Conservation (phyloP, 1,140 invertebrate genomes). For the Melanaphis sacchari region DNA sequence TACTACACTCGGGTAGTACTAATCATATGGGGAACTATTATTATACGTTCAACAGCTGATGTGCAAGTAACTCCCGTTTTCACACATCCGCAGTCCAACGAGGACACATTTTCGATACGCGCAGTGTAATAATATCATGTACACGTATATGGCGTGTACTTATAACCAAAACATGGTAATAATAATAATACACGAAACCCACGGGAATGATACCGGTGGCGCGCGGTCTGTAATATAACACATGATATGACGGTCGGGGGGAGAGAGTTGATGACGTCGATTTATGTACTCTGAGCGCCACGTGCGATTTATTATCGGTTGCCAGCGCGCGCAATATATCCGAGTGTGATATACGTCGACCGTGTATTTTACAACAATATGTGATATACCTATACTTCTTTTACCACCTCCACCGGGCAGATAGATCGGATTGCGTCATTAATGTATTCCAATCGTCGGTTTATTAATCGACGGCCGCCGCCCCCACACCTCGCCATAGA, state of each 20-base stretch:
- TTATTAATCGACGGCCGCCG: constrained; percentile 3
- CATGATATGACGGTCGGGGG: no score
- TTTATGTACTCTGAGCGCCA: not conserved
- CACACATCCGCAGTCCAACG: not conserved
- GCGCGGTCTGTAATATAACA: not conserved
- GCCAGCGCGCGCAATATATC: not conserved
- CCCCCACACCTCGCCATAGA: not conserved
- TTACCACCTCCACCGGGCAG: not conserved
- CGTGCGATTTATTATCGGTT: constrained; percentile 22
- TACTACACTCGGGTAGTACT: not conserved
- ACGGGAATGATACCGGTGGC: not conserved
- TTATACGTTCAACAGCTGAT: not conserved
- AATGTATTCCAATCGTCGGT: constrained; percentile 17
- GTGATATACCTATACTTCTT: not conserved
- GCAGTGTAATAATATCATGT: not conserved
- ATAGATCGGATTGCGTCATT: not conserved
- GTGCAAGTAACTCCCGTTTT: not conserved
- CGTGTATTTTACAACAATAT: not conserved
- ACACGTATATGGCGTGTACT: not conserved
- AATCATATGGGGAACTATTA: no score
- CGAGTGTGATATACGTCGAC: not conserved
- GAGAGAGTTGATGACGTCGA: not conserved
- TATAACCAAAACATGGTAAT: not conserved
- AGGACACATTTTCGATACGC: not conserved
- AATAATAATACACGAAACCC: not conserved